A percentile compares a stretch with the other conserved stretches of the same genome.
Evolutionary conservation across 2,797 vertebrate genomes (phyloP).

Genomic region (Pseudochaenichthys georgianus): DNA sequence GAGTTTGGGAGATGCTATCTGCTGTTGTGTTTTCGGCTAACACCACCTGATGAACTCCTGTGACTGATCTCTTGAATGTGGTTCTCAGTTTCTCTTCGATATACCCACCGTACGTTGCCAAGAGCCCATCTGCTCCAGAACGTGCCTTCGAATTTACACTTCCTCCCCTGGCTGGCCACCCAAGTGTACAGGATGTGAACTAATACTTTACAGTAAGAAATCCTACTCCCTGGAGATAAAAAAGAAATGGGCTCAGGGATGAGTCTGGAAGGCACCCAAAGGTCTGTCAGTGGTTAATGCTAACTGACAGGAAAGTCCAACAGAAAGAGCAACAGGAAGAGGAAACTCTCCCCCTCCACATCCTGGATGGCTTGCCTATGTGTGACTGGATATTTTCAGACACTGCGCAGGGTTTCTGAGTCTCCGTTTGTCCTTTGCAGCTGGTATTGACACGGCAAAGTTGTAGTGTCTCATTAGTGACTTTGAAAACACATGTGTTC

Average conservation of each 20-base stretch:
- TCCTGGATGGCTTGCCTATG: conserved; percentile 77
- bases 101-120: conserved; percentile 34
- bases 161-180: conserved; percentile 71
- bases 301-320: conserved; percentile 79
- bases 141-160: conserved; percentile 30
- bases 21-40: not conserved
- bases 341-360: conserved; percentile 79
- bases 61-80: conserved; percentile 48
- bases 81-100: conserved; percentile 43
- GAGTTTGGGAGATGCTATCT: conserved; percentile 10
- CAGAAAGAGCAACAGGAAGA: conserved; percentile 82
- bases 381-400: conserved; percentile 79
- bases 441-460: conserved; percentile 54
- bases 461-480: conserved; percentile 37
- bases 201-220: conserved; percentile 67
- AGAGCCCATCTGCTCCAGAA: conserved; percentile 29
- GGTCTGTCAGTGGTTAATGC: conserved; percentile 70
- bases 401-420: conserved; percentile 32
- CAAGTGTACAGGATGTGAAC: conserved; percentile 79
- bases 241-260: conserved; percentile 47
- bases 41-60: conserved; percentile 60
- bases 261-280: conserved; percentile 76
- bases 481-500: conserved; percentile 38
- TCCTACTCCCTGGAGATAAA: conserved; percentile 56
- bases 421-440: conserved; percentile 58